Conservation (phyloP, 2,113 vertebrate species). For the Callipepla californica region DNA sequence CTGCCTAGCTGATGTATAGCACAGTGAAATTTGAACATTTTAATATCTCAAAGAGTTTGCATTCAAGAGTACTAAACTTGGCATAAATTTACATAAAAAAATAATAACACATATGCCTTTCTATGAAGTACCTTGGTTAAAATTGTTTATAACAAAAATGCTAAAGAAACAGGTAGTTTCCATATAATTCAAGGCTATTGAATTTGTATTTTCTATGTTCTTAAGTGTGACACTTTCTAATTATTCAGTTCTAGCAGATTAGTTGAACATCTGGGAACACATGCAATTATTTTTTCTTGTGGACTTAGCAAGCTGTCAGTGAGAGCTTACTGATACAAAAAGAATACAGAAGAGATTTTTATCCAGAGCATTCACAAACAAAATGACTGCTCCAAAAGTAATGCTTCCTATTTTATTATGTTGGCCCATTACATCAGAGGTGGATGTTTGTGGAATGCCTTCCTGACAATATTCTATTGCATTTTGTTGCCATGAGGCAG, state of each 20-base stretch:
- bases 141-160: neutral
- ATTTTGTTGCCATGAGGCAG: no score
- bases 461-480: no score
- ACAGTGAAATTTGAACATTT: neutral
- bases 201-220: neutral
- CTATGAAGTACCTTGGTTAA: neutral
- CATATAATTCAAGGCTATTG: neutral
- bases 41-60: neutral
- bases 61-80: neutral
- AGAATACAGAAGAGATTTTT: neutral
- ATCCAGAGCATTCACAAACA: neutral
- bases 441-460: no score
- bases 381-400: neutral
- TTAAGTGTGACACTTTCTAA: neutral
- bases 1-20: neutral
- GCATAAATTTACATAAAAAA: neutral
- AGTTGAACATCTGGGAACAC: conserved; percentile 6
- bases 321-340: neutral
- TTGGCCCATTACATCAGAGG: neutral
- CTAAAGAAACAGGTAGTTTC: neutral
- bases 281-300: neutral
- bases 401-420: neutral
- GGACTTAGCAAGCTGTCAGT: neutral
- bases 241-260: neutral
- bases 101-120: neutral